These are phyloP conservation scores for Hylaeus anthracinus DNA, from an alignment of 1,140 invertebrate species.

Conservation along the genomic window DNA sequence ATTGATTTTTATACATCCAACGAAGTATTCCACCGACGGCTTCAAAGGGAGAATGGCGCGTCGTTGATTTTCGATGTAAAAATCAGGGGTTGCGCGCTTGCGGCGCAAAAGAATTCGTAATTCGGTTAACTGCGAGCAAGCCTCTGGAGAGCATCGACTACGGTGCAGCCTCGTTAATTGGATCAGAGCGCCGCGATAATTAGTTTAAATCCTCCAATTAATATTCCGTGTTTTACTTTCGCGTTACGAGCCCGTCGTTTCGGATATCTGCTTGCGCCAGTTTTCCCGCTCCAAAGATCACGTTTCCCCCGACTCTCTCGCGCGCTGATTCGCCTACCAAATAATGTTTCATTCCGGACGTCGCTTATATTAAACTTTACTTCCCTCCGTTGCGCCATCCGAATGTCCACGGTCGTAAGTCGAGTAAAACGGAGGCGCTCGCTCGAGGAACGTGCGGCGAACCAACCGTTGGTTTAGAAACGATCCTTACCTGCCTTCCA, in stretches of 20 bases:
- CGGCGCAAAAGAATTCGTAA: slow-evolving; percentile 42
- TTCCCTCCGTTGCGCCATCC: not conserved
- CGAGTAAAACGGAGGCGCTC: slow-evolving; percentile 33
- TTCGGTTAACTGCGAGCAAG: slow-evolving; percentile 29
- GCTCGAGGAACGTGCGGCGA: slow-evolving; percentile 35
- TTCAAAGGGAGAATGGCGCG: not conserved
- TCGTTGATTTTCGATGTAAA: not conserved
- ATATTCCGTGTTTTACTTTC: slow-evolving; percentile 69
- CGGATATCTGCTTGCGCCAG: not conserved
- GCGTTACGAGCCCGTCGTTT: slow-evolving; percentile 37
- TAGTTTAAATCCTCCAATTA: slow-evolving; percentile 69
- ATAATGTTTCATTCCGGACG: too few relatives aligned
- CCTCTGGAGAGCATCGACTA: slow-evolving; percentile 40
- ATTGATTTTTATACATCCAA: not conserved
- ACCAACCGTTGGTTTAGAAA: slow-evolving; percentile 33
- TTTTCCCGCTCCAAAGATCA: not conserved
- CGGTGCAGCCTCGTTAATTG: slow-evolving; percentile 54
- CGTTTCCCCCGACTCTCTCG: not conserved
- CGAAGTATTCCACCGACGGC: not conserved
- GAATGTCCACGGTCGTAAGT: slow-evolving; percentile 1
- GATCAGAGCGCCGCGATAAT: slow-evolving; percentile 57
- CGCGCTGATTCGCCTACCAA: not conserved
- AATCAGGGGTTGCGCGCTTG: slow-evolving; percentile 12
- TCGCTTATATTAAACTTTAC: not conserved
- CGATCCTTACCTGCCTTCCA: slow-evolving; percentile 4